These are phyloP conservation scores for Amblyteles armatorius DNA, from an alignment of 2,888 invertebrate species.

Conservation along the genomic window DNA sequence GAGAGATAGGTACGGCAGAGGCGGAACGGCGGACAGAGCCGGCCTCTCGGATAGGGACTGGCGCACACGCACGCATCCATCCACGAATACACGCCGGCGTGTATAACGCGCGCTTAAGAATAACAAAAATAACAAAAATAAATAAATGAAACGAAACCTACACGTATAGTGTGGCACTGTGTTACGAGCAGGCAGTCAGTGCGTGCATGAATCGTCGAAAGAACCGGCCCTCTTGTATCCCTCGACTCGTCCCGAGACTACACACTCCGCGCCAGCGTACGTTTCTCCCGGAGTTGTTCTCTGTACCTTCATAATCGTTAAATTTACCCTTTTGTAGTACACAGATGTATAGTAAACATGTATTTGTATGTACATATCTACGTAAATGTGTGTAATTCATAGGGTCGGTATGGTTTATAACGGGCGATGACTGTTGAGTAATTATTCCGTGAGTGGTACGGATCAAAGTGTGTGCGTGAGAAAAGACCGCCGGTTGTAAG, in stretches of 20 bases:
- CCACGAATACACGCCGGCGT: not conserved
- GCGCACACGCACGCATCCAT: constrained; percentile 24
- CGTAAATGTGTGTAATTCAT: not conserved
- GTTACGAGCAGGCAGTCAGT: not conserved
- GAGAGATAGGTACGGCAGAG: constrained; percentile 40
- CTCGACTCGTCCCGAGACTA: constrained; percentile 30
- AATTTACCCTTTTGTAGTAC: constrained; percentile 20
- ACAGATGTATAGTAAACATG: not conserved
- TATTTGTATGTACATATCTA: not conserved
- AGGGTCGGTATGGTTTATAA: constrained; percentile 12
- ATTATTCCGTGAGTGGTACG: constrained; percentile 36
- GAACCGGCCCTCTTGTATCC: constrained; percentile 41
- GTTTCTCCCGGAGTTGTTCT: not conserved
- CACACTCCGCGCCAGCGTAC: not conserved
- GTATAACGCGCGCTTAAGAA: not conserved
- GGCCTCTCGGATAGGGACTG: constrained; percentile 47
- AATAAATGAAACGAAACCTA: not conserved
- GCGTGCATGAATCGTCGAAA: constrained; percentile 51
- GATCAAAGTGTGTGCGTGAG: constrained; percentile 51
- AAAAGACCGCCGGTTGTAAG: constrained; percentile 3
- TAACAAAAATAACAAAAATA: not conserved
- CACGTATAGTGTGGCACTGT: constrained; percentile 14
- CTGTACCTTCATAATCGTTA: constrained; percentile 39
- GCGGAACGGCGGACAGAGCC: constrained; percentile 40
- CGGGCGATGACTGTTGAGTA: not conserved